Conservation (phyloP, 1,140 invertebrate species). For the Saccostrea glomerata region DNA sequence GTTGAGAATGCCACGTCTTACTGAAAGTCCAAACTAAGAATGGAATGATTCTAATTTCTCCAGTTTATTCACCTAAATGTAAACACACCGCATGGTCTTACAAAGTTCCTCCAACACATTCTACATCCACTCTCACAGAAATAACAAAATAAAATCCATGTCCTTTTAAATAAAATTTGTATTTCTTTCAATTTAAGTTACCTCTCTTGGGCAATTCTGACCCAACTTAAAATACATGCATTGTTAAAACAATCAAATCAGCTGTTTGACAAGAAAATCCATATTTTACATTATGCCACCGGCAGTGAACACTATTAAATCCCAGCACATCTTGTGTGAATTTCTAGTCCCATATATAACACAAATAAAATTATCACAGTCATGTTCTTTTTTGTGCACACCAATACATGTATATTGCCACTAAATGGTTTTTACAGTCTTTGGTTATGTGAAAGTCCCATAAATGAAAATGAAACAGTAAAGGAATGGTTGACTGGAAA, state of each 20-base stretch:
- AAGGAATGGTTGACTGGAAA: neutral
- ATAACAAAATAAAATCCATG: neutral
- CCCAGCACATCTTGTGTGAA: neutral
- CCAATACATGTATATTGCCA: neutral
- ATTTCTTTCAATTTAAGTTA: neutral
- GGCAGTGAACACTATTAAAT: neutral
- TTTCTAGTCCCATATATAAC: neutral
- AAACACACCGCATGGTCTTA: neutral
- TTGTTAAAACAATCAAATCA: neutral
- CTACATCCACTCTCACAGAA: neutral
- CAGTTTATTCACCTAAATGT: neutral
- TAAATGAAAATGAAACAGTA: neutral
- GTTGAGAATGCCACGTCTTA: no score
- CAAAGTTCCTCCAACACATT: neutral
- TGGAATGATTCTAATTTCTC: no score
- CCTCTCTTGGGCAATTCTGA: constrained; percentile 3
- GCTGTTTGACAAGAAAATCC: constrained; percentile 15
- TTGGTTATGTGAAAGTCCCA: neutral
- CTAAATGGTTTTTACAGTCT: neutral
- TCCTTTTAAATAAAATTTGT: neutral
- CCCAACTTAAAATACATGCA: neutral
- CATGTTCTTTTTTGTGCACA: neutral
- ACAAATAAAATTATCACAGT: neutral
- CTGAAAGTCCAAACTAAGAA: no score
- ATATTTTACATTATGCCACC: neutral